These are phyloP conservation scores for Ophion costatus DNA, from an alignment of 2,888 invertebrate species.

Conservation along the genomic window DNA sequence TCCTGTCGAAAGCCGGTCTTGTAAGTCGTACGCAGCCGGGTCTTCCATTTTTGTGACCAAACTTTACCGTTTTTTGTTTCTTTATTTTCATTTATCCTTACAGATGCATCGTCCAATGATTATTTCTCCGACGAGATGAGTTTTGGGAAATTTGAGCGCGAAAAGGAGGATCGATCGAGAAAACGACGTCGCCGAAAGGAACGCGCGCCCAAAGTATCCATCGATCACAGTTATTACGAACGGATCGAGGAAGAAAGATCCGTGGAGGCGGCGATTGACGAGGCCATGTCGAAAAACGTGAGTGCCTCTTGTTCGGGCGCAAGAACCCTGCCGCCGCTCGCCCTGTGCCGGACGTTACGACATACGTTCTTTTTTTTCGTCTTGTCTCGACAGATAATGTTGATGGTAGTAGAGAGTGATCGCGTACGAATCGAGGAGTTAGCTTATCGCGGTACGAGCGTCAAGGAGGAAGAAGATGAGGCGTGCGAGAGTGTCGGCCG, in stretches of 20 bases:
- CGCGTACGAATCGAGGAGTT: constrained; percentile 79
- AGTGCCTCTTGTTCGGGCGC: constrained; percentile 54
- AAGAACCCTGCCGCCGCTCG: not conserved
- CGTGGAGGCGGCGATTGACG: constrained; percentile 68
- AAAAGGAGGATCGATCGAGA: constrained; percentile 62
- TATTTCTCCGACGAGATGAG: constrained; percentile 77
- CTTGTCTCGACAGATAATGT: constrained; percentile 76
- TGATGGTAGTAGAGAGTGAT: constrained; percentile 81
- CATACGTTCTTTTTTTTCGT: not conserved
- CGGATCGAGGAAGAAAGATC: constrained; percentile 71
- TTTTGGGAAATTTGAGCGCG: constrained; percentile 76
- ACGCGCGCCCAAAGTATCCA: constrained; percentile 74
- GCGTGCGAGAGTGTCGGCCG: not conserved
- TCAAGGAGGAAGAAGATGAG: not conserved
- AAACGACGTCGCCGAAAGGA: constrained; percentile 12
- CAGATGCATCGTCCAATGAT: constrained; percentile 76
- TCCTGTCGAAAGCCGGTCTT: not conserved
- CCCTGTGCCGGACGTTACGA: not conserved
- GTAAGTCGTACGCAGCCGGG: not conserved
- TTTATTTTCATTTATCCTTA: constrained; percentile 43
- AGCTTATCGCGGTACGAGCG: constrained; percentile 56
- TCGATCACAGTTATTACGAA: constrained; percentile 81
- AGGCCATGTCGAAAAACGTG: constrained; percentile 77
- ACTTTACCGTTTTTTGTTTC: not conserved
- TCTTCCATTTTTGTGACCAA: not conserved